Conservation (phyloP, 2,888 invertebrate genomes). For the Molorchus minor region DNA sequence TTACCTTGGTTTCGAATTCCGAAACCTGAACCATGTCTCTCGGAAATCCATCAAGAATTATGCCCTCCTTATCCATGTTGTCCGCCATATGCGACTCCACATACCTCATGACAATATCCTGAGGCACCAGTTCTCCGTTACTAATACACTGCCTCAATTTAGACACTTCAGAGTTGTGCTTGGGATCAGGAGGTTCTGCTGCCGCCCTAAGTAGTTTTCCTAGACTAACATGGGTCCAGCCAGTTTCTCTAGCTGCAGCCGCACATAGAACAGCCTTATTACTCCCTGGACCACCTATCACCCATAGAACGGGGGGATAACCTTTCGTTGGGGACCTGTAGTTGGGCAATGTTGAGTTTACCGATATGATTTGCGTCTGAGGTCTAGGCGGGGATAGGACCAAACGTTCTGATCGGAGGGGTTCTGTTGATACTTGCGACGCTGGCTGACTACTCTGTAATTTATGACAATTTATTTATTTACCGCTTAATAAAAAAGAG, state of each 20-base stretch:
- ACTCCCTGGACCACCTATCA: slow-evolving; percentile 89
- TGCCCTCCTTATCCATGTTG: slow-evolving; percentile 74
- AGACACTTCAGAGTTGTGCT: slow-evolving; percentile 53
- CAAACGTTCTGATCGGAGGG: slow-evolving; percentile 29
- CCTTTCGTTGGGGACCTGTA: slow-evolving; percentile 56
- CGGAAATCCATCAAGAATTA: slow-evolving; percentile 95
- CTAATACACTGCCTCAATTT: slow-evolving; percentile 74
- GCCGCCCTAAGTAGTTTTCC: slow-evolving; percentile 83
- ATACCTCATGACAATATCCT: slow-evolving; percentile 80
- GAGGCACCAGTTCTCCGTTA: slow-evolving; percentile 82
- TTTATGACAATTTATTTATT: no score
- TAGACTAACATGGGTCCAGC: slow-evolving; percentile 65
- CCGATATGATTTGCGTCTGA: slow-evolving; percentile 58
- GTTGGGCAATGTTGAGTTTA: slow-evolving; percentile 47
- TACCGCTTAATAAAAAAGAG: no score
- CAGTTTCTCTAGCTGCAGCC: slow-evolving; percentile 73
- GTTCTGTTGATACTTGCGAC: slow-evolving; percentile 25
- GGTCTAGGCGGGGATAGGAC: slow-evolving; percentile 49
- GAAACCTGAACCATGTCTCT: slow-evolving; percentile 88
- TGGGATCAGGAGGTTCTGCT: slow-evolving; percentile 64
- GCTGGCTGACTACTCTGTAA: slow-evolving; percentile 31
- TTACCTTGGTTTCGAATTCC: slow-evolving; percentile 88
- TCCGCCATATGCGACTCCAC: slow-evolving; percentile 74
- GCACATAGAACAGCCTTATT: slow-evolving; percentile 85
- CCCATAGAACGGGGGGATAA: slow-evolving; percentile 61